Conservation (phyloP, 2,113 vertebrate species). For the Brachypodius melanocephalos region DNA sequence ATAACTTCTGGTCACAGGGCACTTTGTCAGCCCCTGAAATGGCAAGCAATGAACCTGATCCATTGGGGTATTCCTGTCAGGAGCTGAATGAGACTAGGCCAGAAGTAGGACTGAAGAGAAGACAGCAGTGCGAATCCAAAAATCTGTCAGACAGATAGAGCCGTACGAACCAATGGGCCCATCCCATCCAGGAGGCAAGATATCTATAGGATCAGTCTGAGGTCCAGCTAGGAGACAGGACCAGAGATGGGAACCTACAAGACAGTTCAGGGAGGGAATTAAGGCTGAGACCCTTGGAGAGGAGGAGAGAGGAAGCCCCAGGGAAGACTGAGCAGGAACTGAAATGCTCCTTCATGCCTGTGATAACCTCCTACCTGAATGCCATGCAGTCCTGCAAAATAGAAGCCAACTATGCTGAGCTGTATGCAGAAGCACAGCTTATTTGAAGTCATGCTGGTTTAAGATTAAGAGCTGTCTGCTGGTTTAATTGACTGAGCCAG, state of each 20-base stretch:
- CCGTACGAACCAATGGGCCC: fast-evolving
- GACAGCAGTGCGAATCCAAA: background rate
- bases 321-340: background rate
- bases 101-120: background rate
- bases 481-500: slow-evolving; percentile 21
- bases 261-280: background rate
- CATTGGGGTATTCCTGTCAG: background rate
- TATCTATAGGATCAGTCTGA: background rate
- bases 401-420: background rate
- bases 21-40: background rate
- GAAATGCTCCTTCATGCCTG: fast-evolving
- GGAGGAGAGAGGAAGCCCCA: background rate
- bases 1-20: background rate
- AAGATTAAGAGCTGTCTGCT: slow-evolving; percentile 3
- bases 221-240: background rate
- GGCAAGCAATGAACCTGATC: background rate
- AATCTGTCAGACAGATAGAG: background rate
- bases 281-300: background rate
- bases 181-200: background rate
- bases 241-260: background rate
- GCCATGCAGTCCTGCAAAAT: background rate
- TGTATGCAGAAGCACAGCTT: background rate
- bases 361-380: background rate
- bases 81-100: background rate
- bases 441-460: background rate